Evolutionary conservation across 2,113 vertebrate genomes (phyloP), one percentile per base, ranked within the genome.

Genomic region (Tachycineta bicolor): DNA sequence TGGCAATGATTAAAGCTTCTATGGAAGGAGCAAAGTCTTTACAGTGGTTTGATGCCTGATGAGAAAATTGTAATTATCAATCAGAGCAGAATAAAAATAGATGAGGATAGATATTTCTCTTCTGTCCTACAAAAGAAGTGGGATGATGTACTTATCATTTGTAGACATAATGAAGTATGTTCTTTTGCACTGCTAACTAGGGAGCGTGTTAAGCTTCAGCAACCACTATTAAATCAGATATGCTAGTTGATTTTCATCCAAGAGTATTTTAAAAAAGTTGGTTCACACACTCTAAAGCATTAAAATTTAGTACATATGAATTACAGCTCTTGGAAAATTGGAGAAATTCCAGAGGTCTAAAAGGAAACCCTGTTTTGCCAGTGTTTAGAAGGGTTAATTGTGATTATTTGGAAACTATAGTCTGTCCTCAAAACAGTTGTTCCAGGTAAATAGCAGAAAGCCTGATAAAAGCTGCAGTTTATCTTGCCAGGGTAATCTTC

Each of bases 41-140:
- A 24, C 37, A 59, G 52, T 71, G 34, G 11, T 67, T 73, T 75
- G 46, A 90, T 67, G 39, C 34, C 39, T 91, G 59, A 87, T 81
- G 26, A 83, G 46, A 70, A 94, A 89, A 74, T 37, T 60, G 14
- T 73, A 77, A 93, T 93, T 91, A 81, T 49, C 59, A 77, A 49
- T 89, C 81, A 89, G 21, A 68, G 74, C 28, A 67, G 81, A 62
- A 85, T 59, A 90, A 82, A 80, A 83, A 80, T 58, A 65, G 55
- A 37, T 80, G 46, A 60, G 44, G 46, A 37, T 49, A 84, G 73
- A 37, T 78, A 50, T 28, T 75, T 83, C 33, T 83, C 22, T 77
- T 77, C 62, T 87, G 77, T 89, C 74, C 90, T 91, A 60, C 82
- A 82, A 84, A 91, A 50, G n/a, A 91, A 78, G n/a, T 37, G 59